Evolutionary conservation across 37 sponge, comb jelly and placozoan genomes (phyloP), one percentile per base, ranked within the genome.

Genomic region (Aplysina aerophoba): DNA sequence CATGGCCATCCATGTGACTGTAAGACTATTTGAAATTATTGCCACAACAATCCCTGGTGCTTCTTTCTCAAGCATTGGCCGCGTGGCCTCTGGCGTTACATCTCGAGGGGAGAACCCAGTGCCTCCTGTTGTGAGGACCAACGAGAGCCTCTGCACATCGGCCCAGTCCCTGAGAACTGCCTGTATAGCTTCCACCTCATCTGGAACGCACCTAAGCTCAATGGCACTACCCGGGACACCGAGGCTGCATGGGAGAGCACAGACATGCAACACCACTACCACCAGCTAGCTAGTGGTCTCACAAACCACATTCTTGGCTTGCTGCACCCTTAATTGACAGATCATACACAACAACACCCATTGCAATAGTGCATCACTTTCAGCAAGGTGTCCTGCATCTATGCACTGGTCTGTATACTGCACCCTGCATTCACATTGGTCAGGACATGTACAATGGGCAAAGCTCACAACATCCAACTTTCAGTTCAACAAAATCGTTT

Each of bases 71-170:
- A 99, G 54, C 22, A 99, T 83, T 31, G 75, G 86, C 1, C 89
- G 44, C 12, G 96, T 95, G 12, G 99, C 97, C 92, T 97, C 98
- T 62, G 98, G 98, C 4, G 99, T 99, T 55, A 99, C 96, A 86
- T 99, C 99, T 38, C 96, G 83, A 8, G 94, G 83, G 53, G 97
- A 77, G 39, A 99, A 91, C 0, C 99, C 99, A n/a, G 99, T 99
- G 20, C 99, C 99, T 15, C 99, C 99, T 0, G 96, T 95, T 17
- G 97, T 96, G 13, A 99, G 86, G 30, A 99, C 71, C 16, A 97
- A 85, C 5, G 62, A n/a, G 39, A 97, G 44, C 63, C 66, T 58
- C 44, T 85, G 73, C 22, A 59, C 60, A 55, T 97, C 98, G 67
- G 82, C 81, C 94, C 93, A 95, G 22, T 82, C 41, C 55, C 28